Base-by-base conservation (phyloP, 2,113 vertebrate species). In the Spheniscus mendiculus region DNA sequence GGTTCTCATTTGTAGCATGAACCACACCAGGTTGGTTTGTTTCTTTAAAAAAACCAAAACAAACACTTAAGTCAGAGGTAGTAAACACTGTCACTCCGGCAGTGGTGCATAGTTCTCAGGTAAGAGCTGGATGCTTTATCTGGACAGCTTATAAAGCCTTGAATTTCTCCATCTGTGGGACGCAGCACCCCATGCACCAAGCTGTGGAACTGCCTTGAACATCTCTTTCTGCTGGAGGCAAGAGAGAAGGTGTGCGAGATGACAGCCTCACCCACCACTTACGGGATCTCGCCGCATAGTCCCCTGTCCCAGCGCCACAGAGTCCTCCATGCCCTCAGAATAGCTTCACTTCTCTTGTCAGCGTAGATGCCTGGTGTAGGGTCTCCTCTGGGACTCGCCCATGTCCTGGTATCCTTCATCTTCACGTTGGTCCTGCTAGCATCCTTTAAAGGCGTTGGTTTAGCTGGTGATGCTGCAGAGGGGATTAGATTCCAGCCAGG, bases 351-450 rank as follows among this genome's bases (percentile, higher is more conserved):
- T 9, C 53, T n/a, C 36, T 8, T 12, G 15, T 2, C 58, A 9
- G 44, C 2, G 13, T 15, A 40, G 53, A 4, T 5, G 15, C 76
- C 55, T 5, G 22, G 10, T 2, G 27, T 17, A 17, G 65, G 45
- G 73, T 59, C n/a, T 36, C 34, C 52, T 12, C 20, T 7, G 25
- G 23, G 76, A 16, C n/a, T 81, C 34, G 0, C 72, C 52, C 17
- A 0, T 8, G 38, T 42, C 80, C 59, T 42, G 45, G 30, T 19
- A 0, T 20, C 66, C 80, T 22, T 40, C 72, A 4, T 8, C 59
- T 27, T 25, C 13, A 0, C 5, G 11, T 7, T 7, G 45, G 15
- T 17, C 71, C 52, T 5, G 7, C 52, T 4, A 5, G 52, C 21
- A 2, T 40, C 78, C 56, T 38, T 22, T 6, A 2, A 47, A 47